Evolutionary conservation across 2,113 vertebrate genomes (phyloP), one percentile per base, ranked within the genome.

Genomic region (Herpetotheres cachinnans): DNA sequence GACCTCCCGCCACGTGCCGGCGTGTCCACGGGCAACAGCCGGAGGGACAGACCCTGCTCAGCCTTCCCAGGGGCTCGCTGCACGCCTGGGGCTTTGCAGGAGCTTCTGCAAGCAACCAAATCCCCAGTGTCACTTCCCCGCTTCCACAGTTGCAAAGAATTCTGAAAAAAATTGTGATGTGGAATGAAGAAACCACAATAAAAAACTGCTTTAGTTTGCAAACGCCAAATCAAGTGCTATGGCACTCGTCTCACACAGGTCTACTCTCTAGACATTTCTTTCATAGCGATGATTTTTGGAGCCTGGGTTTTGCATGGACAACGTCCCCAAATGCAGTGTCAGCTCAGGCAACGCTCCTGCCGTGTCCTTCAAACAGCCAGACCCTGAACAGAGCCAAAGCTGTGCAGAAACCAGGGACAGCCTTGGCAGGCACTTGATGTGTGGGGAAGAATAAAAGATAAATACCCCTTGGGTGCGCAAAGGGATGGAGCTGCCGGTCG

Each of bases 391-490:
- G 61, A 89, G 82, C 90, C 32, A 66, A 50, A 94, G 94, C 72
- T 49, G 78, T 73, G 84, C n/a, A 49, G 52, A 92, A 86, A 49
- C 70, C 65, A 56, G 56, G 80, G 56, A 44, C 80, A 44, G 77
- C 74, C 54, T 78, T 94, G 91, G 93, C 92, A 91, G 91, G 81
- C 72, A 73, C 84, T 82, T 89, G 69, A 50, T 91, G 81, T 81
- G 80, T 29, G 50, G 93, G 95, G 82, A 93, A 88, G 92, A 96
- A 96, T 92, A 85, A 94, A 96, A 97, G 89, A 88, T 86, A 95
- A 90, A 97, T 94, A 91, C 54, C 82, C 10, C 46, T 87, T 85
- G 94, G 84, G 84, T 5, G 9, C 78, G 58, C 94, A 83, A 96
- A 93, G 95, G 72, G 85, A 79, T 69, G 76, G 82, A 95, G 22